Base-by-base conservation (phyloP, 2,888 invertebrate species). In the Zaprionus lineosus region DNA sequence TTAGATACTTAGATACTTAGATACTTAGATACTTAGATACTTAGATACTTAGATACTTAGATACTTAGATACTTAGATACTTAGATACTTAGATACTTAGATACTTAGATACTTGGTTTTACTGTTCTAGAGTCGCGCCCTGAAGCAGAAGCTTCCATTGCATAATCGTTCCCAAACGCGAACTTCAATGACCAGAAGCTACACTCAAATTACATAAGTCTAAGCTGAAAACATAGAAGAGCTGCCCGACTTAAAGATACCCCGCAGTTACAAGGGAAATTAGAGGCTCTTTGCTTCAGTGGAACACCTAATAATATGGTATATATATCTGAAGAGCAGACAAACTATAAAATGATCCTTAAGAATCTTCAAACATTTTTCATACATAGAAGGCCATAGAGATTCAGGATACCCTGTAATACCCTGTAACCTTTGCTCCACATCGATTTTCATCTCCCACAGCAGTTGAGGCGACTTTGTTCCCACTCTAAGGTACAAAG, bases 91-190 rank as follows among this genome's bases (percentile, higher is more conserved):
- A 34, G 18, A 12, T 40, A 18, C 37, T 16, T 24, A 40, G 29
- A 40, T 46, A 39, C 28, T 28, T 36, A 40, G 40, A 5, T 40
- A 40, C n/a, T n/a, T n/a, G n/a, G n/a, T n/a, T n/a, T n/a, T n/a
- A 43, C 48, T 48, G 34, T 65, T 63, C 26, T 18, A 18, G 9
- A 24, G 21, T 19, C 21, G 26, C 34, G 36, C 43, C 12, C 52
- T 59, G 36, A 8, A 36, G 24, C 56, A 34, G 29, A 61, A 31
- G 14, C n/a, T 19, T 58, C n/a, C 62, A 65, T 79, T 77, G 77
- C 77, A 77, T 77, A 84, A 77, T 84, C 74, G 74, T 61, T 72
- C 64, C 57, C 68, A 59, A 64, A 44, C 47, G 33, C 46, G 6
- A 53, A 64, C 48, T 41, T 65, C 36, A 44, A 70, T 52, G 34